Evolutionary conservation across 1,140 invertebrate species (phyloP), one percentile per base, ranked within the genome.

Genomic region (Chrysopa pallens): DNA sequence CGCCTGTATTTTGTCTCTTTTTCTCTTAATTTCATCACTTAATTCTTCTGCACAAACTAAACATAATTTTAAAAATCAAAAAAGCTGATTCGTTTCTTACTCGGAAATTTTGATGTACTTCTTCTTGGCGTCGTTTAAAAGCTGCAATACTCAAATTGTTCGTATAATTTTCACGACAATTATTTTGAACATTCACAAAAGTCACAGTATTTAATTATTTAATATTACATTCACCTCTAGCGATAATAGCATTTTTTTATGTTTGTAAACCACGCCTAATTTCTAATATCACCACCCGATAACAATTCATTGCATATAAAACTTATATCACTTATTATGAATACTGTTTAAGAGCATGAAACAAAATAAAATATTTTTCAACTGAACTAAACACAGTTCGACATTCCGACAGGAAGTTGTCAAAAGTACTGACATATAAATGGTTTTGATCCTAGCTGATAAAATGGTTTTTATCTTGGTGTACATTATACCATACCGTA

Each of bases 231-330:
- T n/a, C n/a, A n/a, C n/a, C n/a, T n/a, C n/a, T n/a, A 9, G 11
- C 42, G 28, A 42, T 28, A 37, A 1, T 42, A 11, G 33, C 42
- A 29, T 42, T 42, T 42, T 13, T 15, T 13, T 36, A 8, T 27
- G 42, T 42, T 36, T 37, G 13, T 36, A 42, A 14, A 36, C 28
- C 42, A 27, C 40, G 40, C 23, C 15, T 27, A 41, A 42, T 33
- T n/a, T 36, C n/a, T 36, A 11, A 31, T 15, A 12, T n/a, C n/a
- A n/a, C n/a, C 42, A 38, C 36, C 28, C 13, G 31, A 15, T 23
- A 42, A 28, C 13, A 28, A 1, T 42, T 42, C 23, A 23, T 42
- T 42, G 29, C 48, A 44, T 52, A 40, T 40, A 40, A 40, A 40
- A 40, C 39, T 29, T 40, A 17, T 27, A 40, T 27, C 39, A 40